Base-by-base conservation (phyloP, 2,113 vertebrate species). In the Aramus guarauna region DNA sequence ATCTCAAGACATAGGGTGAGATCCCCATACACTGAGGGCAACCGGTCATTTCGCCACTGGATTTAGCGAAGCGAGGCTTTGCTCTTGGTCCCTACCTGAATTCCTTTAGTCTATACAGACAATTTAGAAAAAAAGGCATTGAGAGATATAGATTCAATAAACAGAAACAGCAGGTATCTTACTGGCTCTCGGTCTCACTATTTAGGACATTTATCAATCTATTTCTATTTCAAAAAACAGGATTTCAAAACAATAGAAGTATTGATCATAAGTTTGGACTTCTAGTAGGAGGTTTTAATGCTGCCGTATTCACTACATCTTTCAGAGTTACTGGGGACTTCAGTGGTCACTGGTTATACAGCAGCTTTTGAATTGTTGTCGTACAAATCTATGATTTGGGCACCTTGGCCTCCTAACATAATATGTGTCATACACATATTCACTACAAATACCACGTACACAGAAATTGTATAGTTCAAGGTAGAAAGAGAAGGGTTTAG, bases 381-480 rank as follows among this genome's bases (percentile, higher is more conserved):
- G 63, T 20, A 83, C 18, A 83, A 69, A 47, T 10, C 37, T 69
- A 2, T 34, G n/a, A 64, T 60, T 9, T 73, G n/a, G n/a, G 45
- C 34, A 43, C 29, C 53, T 6, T 18, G 39, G 36, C 45, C n/a
- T 60, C 45, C 24, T 72, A 62, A 68, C 8, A 9, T 1, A 63
- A 24, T 15, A n/a, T 2, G 1, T 24, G 21, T 39, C 39, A 71
- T 16, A 63, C 43, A 56, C 20, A 37, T 32, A 34, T 7, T 58
- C 13, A 34, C 13, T 43, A 63, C 14, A 78, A 55, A 62, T 24
- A 52, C 17, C 64, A 56, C 0, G 0, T 23, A 32, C 14, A n/a
- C 24, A 67, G 50, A 84, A 50, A 41, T 1, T n/a, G 17, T 45
- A 32, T 12, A 69, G 41, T 0, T 1, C 8, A 39, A 22, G 17